phyloP scores from a whole-genome alignment of 2,888 invertebrate genomes.

The Xanthostigma xanthostigma region DNA sequence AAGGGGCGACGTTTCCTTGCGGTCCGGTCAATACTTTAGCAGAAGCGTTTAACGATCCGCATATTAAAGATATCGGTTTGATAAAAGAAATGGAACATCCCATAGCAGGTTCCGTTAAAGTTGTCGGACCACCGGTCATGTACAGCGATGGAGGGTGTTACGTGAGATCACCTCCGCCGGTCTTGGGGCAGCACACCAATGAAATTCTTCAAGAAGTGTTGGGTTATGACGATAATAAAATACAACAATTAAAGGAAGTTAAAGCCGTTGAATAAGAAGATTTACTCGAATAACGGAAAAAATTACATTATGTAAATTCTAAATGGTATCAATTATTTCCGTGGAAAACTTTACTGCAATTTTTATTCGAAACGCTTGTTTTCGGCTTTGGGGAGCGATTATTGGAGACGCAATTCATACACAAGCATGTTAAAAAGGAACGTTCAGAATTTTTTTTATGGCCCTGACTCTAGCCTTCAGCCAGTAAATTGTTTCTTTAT shows the following conservation, averaged over 20 bases:
- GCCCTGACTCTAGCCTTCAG: too few species aligned
- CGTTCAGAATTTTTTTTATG: too few species aligned
- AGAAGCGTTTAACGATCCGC: constrained; percentile 78
- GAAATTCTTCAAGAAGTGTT: constrained; percentile 55
- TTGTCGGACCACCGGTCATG: constrained; percentile 76
- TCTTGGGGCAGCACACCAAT: constrained; percentile 75
- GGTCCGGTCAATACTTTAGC: constrained; percentile 80
- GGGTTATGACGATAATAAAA: constrained; percentile 41
- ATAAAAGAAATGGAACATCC: constrained; percentile 59
- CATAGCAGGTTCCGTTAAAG: constrained; percentile 50
- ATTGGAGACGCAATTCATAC: too few species aligned
- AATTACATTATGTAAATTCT: neutral
- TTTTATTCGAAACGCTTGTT: too few species aligned
- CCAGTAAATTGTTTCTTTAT: too few species aligned
- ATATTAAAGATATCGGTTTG: constrained; percentile 56
- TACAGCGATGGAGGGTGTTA: constrained; percentile 59
- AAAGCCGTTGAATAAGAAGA: constrained; percentile 31
- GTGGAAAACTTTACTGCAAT: neutral
- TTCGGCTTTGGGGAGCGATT: too few species aligned
- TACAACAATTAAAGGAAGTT: constrained; percentile 32
- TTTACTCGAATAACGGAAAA: constrained; percentile 14
- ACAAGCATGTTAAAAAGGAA: too few species aligned
- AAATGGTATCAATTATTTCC: too few species aligned
- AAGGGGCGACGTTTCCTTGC: constrained; percentile 65
- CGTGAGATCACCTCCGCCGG: constrained; percentile 63